Base-by-base conservation (phyloP, 1,140 invertebrate species). In the Pseudachorutes palmiensis region DNA sequence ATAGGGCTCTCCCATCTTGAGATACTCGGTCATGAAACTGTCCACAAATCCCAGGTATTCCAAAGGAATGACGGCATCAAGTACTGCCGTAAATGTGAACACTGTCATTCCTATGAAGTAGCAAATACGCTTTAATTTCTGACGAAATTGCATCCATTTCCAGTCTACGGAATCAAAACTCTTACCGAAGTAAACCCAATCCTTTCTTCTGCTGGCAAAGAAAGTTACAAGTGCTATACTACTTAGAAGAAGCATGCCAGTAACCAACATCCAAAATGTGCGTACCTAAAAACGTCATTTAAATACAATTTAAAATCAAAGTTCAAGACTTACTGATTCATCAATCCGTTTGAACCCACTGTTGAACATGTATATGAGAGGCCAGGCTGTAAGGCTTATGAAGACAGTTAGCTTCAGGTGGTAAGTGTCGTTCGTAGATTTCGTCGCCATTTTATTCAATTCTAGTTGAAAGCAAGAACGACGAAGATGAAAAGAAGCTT, bases 1-100 rank as follows among this genome's bases (percentile, higher is more conserved):
- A 58, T 74, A 74, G 12, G 70, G 67, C 60, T 74, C 72, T 22
- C 70, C 72, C 31, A 71, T 48, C 31, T 71, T 69, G 49, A 74
- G 65, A 58, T 74, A 74, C 51, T 70, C 65, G 19, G 66, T 68
- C 72, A 74, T 74, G 49, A 70, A 74, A 60, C 59, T 65, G 49
- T 41, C 36, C 51, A 71, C 70, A 31, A 68, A n/a, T 22, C 70
- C 70, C 41, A 51, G 62, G 51, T 57, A 71, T 57, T 71, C 70
- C 45, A 74, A 58, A n/a, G 70, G 41, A 58, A 71, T 71, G 28
- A 74, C 70, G 59, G 70, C 57, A 58, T 74, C 72, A 63, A 74
- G 70, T 26, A 70, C 51, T 29, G 68, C 66, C 14, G 70, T 70
- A 62, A 74, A 74, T 0, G 68, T 62, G 41, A 74, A 74, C 3